Evolutionary conservation across 2,797 vertebrate genomes (phyloP).

Genomic region (Parauchenoglanis ngamensis): DNA sequence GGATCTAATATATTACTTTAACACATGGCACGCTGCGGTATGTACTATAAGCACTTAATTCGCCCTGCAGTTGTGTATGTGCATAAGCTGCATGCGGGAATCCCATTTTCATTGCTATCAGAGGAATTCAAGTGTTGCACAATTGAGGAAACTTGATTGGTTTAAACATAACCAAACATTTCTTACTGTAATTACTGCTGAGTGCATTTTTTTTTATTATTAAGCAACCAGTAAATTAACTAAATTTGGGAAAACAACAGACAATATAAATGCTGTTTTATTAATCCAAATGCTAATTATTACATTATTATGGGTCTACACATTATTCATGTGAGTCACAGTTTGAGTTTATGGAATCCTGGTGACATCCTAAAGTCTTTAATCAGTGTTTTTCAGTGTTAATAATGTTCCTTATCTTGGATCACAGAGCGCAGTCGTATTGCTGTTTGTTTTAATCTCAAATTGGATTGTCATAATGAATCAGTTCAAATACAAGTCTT

Average conservation of each 20-base stretch:
- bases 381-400: conserved; percentile 59
- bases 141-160: not conserved
- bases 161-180: not conserved
- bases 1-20: not conserved
- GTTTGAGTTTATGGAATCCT: conserved; percentile 3
- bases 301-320: not conserved
- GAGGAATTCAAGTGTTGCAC: no score
- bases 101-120: not conserved
- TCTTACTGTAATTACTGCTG: not conserved
- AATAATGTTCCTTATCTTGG: conserved; percentile 59
- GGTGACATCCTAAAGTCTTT: conserved; percentile 40
- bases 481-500: conserved; percentile 57
- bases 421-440: conserved; percentile 44
- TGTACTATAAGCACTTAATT: not conserved
- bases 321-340: not conserved
- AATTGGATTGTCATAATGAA: conserved; percentile 64
- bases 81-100: not conserved
- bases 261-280: not conserved
- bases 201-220: conserved; percentile 1
- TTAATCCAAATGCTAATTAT: not conserved
- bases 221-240: not conserved
- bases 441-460: conserved; percentile 38
- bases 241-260: not conserved
- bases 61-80: not conserved
- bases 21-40: not conserved